Evolutionary conservation across 2,888 invertebrate genomes (phyloP).

Genomic region (Meloe dianella): DNA sequence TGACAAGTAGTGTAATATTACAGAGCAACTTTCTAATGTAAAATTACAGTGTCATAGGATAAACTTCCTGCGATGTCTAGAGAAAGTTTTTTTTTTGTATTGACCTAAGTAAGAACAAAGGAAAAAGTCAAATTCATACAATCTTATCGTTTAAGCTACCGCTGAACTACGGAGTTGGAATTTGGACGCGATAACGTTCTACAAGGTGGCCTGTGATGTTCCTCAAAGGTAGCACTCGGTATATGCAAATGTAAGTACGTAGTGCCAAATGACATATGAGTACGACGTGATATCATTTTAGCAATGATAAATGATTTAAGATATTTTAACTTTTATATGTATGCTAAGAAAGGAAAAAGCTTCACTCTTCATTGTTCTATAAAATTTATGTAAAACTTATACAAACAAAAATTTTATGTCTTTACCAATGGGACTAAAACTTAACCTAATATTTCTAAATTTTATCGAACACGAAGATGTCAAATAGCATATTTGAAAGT

Average conservation of each 20-base stretch:
- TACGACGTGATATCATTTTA: slow-evolving; percentile 53
- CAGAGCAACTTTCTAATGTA: too few relatives aligned
- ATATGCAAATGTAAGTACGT: slow-evolving; percentile 19
- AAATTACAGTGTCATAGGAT: too few relatives aligned
- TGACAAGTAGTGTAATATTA: too few relatives aligned
- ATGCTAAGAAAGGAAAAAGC: slow-evolving; percentile 20
- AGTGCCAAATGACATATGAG: slow-evolving; percentile 49
- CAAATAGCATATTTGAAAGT: slow-evolving; percentile 42
- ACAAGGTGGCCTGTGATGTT: too few relatives aligned
- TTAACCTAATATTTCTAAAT: slow-evolving; percentile 44
- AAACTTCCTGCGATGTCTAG: too few relatives aligned
- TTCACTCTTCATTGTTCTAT: slow-evolving; percentile 39
- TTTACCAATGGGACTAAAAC: slow-evolving; percentile 33
- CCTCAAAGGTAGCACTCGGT: too few relatives aligned
- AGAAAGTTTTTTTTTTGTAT: too few relatives aligned
- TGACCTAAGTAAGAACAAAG: too few relatives aligned
- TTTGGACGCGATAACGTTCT: too few relatives aligned
- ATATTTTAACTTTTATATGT: slow-evolving; percentile 44
- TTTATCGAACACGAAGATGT: slow-evolving; percentile 41
- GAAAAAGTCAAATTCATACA: too few relatives aligned
- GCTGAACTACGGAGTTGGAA: too few relatives aligned
- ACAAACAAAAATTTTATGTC: slow-evolving; percentile 41
- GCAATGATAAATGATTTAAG: slow-evolving; percentile 49
- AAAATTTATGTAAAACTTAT: slow-evolving; percentile 34
- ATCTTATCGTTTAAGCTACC: too few relatives aligned